These are phyloP conservation scores for Andrena dorsata DNA, from an alignment of 2,888 invertebrate species.

Conservation along the genomic window DNA sequence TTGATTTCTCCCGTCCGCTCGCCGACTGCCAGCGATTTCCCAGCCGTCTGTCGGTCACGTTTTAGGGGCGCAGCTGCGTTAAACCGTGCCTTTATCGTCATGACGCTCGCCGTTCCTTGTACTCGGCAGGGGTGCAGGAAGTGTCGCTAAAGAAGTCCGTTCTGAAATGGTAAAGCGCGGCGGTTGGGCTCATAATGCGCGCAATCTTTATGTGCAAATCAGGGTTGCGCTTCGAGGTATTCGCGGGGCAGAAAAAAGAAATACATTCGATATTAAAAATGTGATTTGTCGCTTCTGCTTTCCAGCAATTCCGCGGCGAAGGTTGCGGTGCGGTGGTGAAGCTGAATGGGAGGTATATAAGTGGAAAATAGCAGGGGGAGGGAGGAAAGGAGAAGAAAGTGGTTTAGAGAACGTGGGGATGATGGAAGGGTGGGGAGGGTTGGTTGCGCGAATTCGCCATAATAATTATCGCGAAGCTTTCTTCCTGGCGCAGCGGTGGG, in stretches of 20 bases:
- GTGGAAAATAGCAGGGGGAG: slow-evolving; percentile 19
- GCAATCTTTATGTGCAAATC: not conserved
- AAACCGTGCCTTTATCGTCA: slow-evolving; percentile 43
- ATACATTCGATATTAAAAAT: not conserved
- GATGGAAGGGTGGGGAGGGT: slow-evolving; percentile 19
- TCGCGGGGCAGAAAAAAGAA: not conserved
- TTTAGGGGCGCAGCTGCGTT: slow-evolving; percentile 13
- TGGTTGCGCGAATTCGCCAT: slow-evolving; percentile 63
- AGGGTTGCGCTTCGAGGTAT: not conserved
- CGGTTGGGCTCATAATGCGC: not conserved
- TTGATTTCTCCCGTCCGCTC: slow-evolving; percentile 8
- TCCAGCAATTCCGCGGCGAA: not conserved
- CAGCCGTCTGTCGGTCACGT: slow-evolving; percentile 12
- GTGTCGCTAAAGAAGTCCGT: slow-evolving; percentile 15
- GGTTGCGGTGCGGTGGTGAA: not conserved
- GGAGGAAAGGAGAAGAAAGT: slow-evolving; percentile 8
- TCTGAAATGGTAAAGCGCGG: slow-evolving; percentile 21
- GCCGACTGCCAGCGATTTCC: slow-evolving; percentile 12
- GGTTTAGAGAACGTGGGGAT: not conserved
- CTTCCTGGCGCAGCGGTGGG: slow-evolving; percentile 60
- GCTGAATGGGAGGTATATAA: slow-evolving; percentile 3
- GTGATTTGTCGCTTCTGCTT: not conserved
- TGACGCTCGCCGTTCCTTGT: slow-evolving; percentile 1
- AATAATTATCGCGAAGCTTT: slow-evolving; percentile 74
- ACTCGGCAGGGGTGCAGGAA: not conserved